Evolutionary conservation across 2,888 invertebrate species (phyloP).

Genomic region (Cremastobaeus sp.): DNA sequence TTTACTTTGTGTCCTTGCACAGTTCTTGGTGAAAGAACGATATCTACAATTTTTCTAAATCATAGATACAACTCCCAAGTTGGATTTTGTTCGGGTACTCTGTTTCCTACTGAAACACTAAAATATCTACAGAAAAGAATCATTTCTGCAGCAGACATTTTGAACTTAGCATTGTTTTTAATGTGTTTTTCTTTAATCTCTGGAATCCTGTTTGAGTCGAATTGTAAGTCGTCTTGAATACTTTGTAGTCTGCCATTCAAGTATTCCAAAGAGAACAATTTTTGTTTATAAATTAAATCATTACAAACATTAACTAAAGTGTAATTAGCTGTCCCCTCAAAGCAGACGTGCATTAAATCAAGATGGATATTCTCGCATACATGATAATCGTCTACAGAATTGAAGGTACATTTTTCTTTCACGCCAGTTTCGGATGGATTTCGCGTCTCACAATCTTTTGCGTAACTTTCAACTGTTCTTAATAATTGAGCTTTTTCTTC

Average conservation of each 20-base stretch:
- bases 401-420: conserved; percentile 5
- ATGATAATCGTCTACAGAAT: conserved; percentile 12
- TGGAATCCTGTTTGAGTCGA: conserved; percentile 17
- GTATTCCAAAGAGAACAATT: conserved; percentile 30
- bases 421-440: background rate
- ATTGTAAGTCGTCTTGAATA: conserved; percentile 2
- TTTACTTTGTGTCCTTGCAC: background rate
- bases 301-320: too few relatives aligned
- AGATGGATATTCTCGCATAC: too few relatives aligned
- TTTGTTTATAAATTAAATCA: too few relatives aligned
- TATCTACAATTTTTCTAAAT: conserved; percentile 5
- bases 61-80: conserved; percentile 11
- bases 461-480: conserved; percentile 22
- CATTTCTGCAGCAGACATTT: too few relatives aligned
- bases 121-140: conserved; percentile 33
- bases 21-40: background rate
- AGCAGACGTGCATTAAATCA: too few relatives aligned
- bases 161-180: conserved; percentile 11
- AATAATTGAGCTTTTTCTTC: conserved; percentile 5
- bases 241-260: conserved; percentile 20
- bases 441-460: conserved; percentile 1
- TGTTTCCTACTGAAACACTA: conserved; percentile 20
- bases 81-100: conserved; percentile 15
- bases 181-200: conserved; percentile 22
- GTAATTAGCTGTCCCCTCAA: too few relatives aligned